Base-by-base conservation (phyloP, 2,888 invertebrate genomes). In the Lepidochitona cinerea region DNA sequence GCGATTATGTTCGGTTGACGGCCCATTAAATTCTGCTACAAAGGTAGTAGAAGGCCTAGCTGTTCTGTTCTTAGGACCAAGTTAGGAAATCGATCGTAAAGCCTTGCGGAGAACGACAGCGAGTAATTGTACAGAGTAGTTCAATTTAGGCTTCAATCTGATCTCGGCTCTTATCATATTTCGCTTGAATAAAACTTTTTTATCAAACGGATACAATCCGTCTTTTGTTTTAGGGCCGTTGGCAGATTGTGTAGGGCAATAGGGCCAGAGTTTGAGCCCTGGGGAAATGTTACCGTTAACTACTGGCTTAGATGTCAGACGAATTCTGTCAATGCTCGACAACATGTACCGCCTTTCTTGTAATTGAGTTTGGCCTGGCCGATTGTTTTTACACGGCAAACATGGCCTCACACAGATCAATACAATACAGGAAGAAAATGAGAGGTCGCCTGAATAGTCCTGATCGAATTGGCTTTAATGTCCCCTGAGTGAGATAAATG, bases 371-470 rank as follows among this genome's bases (percentile, higher is more conserved):
- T 29, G 5, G 32, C 32, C 29, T 32, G 12, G 59, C 14, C 29
- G 59, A 59, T 59, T 59, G 59, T 59, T 32, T 59, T 59, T 29
- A 3, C 59, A 59, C 23, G 32, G 59, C 59, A 59, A 59, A 59
- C 59, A 59, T 59, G 59, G 23, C 23, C 32, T 29, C 14, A 26
- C 59, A n/a, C 2, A 29, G 59, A 59, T 59, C 26, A 59, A 59
- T 59, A 49, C 49, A 23, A 49, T 18, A 18, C 23, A 49, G 23
- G 49, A 23, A 49, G 23, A 49, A n/a, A 49, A 49, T 2, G 49
- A 23, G 49, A 49, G n/a, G n/a, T n/a, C n/a, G n/a, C n/a, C n/a
- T n/a, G n/a, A n/a, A n/a, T n/a, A n/a, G n/a, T n/a, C n/a, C n/a
- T n/a, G n/a, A n/a, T n/a, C n/a, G n/a, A n/a, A n/a, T n/a, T n/a